Evolutionary conservation across 2,888 invertebrate genomes (phyloP).

Genomic region (Gymnoscelis rufifasciata): DNA sequence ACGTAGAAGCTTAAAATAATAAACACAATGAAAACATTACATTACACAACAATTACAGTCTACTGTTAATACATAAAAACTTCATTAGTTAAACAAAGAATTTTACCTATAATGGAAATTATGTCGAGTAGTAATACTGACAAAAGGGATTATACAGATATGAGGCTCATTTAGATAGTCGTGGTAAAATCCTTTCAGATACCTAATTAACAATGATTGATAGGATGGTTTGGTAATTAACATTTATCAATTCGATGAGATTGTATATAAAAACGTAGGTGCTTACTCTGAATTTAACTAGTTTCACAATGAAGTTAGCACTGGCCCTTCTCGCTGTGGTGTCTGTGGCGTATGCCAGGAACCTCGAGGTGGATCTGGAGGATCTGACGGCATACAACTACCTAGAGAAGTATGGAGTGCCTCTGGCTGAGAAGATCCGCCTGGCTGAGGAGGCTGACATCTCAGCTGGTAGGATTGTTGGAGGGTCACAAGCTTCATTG

Average conservation of each 20-base stretch:
- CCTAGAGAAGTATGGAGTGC: slow-evolving; percentile 35
- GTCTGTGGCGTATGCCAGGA: slow-evolving; percentile 24
- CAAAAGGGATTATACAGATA: too few species aligned
- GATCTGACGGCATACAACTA: slow-evolving; percentile 36
- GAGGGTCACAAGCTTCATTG: slow-evolving; percentile 32
- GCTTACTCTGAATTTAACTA: background rate
- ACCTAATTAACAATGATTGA: background rate
- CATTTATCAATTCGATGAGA: background rate
- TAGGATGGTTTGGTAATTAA: background rate
- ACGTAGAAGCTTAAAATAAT: too few species aligned
- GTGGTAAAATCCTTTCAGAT: too few species aligned
- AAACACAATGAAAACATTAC: too few species aligned
- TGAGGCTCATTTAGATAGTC: too few species aligned
- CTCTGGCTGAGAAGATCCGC: slow-evolving; percentile 36
- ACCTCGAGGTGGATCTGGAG: slow-evolving; percentile 16
- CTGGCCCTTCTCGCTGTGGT: slow-evolving; percentile 23
- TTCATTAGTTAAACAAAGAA: too few species aligned
- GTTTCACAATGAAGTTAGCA: slow-evolving; percentile 20
- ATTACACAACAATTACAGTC: too few species aligned
- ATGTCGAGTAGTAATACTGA: too few species aligned
- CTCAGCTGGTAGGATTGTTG: slow-evolving; percentile 34
- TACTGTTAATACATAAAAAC: too few species aligned
- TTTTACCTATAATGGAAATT: too few species aligned
- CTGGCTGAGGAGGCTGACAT: slow-evolving; percentile 30
- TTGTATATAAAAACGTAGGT: too few species aligned